Base-by-base conservation (phyloP, 1,140 invertebrate species). In the Drosophila tsacasi region DNA sequence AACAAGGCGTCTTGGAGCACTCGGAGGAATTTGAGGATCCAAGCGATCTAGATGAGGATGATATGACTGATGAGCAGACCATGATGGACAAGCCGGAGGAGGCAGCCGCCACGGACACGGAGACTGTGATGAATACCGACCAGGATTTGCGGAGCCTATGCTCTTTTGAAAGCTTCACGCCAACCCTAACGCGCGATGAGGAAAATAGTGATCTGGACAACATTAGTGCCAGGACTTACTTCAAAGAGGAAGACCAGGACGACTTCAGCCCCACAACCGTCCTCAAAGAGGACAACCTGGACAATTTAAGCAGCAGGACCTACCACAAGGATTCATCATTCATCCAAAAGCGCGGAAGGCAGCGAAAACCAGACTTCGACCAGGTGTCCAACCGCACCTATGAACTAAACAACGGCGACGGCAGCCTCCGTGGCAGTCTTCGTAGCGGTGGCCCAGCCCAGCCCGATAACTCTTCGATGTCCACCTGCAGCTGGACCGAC, bases 381-480 rank as follows among this genome's bases (percentile, higher is more conserved):
- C 76, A 80, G 25, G 5, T 80, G 10, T 80, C 76, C n/a, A 87
- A 27, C 44, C 84, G 84, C 39, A 87, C 84, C 1, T 90, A 68
- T 25, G 55, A 78, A 7, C 0, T 81, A 3, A 69, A 66, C 12
- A 47, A 23, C 7, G 12, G 30, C 2, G 37, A 37, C 9, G 44
- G 64, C 6, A 55, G 64, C 6, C 40, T 32, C 19, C 44, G 19
- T 9, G 19, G 59, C 15, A 71, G 75, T 9, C 39, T 30, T 2
- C 13, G 65, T 1, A 49, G 23, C 10, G 47, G 15, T 27, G 52
- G 59, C 6, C 35, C 62, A 8, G 60, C 64, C 5, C 50, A 47
- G 13, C 50, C 66, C 5, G 73, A 81, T 17, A 44, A 47, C 47
- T 74, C 77, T 12, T 89, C 84, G n/a, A 47, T 63, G 4, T 87